Evolutionary conservation across 2,113 vertebrate species (phyloP).

Genomic region (Myotis lucifugus): DNA sequence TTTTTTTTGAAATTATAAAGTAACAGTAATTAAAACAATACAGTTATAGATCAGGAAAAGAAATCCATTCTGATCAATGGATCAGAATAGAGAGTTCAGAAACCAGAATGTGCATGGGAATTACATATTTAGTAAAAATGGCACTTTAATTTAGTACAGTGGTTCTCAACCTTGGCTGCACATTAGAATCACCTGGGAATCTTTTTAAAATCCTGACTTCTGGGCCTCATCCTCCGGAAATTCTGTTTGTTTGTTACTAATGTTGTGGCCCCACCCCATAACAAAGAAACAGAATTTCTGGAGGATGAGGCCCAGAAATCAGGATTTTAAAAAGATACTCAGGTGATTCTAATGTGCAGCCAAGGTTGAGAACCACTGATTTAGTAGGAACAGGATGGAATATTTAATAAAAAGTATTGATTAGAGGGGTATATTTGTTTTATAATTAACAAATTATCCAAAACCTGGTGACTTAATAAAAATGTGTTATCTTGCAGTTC

Average conservation of each 20-base stretch:
- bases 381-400: not conserved
- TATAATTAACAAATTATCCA: slow-evolving; percentile 3
- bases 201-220: too few relatives aligned
- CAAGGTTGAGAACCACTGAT: too few relatives aligned
- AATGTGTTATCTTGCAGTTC: not conserved
- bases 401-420: not conserved
- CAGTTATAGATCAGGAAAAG: not conserved
- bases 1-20: not conserved
- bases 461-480: not conserved
- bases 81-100: not conserved
- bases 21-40: slow-evolving; percentile 1
- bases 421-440: slow-evolving; percentile 21
- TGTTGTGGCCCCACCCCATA: too few relatives aligned
- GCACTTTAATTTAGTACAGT: slow-evolving; percentile 32
- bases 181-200: too few relatives aligned
- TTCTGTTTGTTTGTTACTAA: too few relatives aligned
- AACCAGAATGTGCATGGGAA: not conserved
- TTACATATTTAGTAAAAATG: not conserved
- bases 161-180: too few relatives aligned
- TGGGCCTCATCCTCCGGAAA: too few relatives aligned
- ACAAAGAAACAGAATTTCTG: too few relatives aligned
- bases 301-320: too few relatives aligned
- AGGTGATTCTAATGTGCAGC: too few relatives aligned
- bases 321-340: too few relatives aligned
- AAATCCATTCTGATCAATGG: not conserved